phyloP scores from a whole-genome alignment of 2,113 vertebrate genomes.

The Alethe diademata region DNA sequence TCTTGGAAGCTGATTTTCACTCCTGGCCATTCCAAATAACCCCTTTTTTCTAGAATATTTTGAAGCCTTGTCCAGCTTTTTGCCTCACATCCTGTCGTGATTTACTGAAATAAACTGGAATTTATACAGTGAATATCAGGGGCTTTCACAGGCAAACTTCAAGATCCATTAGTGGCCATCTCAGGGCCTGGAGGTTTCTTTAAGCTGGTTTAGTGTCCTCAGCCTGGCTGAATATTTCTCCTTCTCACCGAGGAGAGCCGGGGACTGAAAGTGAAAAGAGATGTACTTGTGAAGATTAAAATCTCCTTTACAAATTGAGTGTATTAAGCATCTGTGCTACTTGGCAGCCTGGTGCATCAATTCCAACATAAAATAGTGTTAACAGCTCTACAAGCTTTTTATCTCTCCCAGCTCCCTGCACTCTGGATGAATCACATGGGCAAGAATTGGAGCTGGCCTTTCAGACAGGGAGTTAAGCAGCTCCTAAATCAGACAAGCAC shows the following conservation, averaged over 20 bases:
- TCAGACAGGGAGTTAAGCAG: background rate
- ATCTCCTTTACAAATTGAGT: slow-evolving; percentile 20
- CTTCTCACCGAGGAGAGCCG: background rate
- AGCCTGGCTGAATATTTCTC: background rate
- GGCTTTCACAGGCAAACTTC: background rate
- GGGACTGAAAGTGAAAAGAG: background rate
- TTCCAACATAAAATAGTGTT: background rate
- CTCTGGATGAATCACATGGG: background rate
- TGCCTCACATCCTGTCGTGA: background rate
- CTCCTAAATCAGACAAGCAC: background rate
- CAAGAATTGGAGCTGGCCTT: background rate
- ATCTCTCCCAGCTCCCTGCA: background rate
- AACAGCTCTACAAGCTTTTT: slow-evolving; percentile 18
- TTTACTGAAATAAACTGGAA: background rate
- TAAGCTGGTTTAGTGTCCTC: background rate
- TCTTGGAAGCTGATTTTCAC: background rate
- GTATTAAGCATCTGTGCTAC: slow-evolving; percentile 1
- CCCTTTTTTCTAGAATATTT: background rate
- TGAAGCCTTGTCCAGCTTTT: background rate
- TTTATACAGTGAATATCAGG: background rate
- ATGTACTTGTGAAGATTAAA: slow-evolving; percentile 24
- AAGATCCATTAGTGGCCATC: background rate
- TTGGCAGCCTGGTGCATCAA: background rate
- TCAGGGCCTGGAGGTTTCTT: background rate
- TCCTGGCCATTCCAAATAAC: background rate